A percentile compares a stretch with the other conserved stretches of the same genome.
These are phyloP conservation scores for Simalia tracyae DNA, from an alignment of 2,797 vertebrate species.

Conservation along the genomic window DNA sequence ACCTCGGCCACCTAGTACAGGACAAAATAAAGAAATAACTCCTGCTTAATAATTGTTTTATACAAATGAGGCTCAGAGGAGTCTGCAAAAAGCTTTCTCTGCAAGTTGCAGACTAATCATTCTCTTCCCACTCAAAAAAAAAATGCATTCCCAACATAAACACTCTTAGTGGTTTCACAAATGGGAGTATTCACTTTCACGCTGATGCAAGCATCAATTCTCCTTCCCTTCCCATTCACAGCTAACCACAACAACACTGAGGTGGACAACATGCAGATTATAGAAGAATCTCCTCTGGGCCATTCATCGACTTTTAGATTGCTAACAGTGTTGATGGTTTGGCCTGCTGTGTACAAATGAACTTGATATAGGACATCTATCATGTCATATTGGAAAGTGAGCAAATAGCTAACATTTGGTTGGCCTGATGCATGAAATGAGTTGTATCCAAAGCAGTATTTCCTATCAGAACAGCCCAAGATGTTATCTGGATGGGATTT, in stretches of 20 bases:
- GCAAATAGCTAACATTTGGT: neutral
- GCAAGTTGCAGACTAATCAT: neutral
- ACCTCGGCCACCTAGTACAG: slow-evolving; percentile 86
- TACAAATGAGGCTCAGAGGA: neutral
- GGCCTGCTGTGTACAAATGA: neutral
- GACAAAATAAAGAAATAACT: neutral
- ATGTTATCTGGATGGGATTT: neutral
- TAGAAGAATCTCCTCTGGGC: neutral
- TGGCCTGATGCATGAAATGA: neutral
- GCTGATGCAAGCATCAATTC: neutral
- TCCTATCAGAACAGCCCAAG: neutral
- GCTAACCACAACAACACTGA: neutral
- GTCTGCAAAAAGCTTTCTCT: neutral
- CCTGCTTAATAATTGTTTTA: neutral
- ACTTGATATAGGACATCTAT: too few species aligned
- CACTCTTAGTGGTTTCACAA: neutral
- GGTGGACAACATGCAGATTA: neutral
- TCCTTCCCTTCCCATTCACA: neutral
- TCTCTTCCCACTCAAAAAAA: neutral
- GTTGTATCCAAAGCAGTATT: neutral
- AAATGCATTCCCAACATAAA: neutral
- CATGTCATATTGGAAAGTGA: neutral
- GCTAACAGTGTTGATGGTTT: neutral
- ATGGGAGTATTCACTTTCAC: neutral
- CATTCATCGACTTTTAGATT: neutral